Percentiles rank a stretch among this genome's conserved stretches.
Evolutionary conservation across 2,797 vertebrate genomes (phyloP).

Genomic region (Triplophysa yarkandensis): DNA sequence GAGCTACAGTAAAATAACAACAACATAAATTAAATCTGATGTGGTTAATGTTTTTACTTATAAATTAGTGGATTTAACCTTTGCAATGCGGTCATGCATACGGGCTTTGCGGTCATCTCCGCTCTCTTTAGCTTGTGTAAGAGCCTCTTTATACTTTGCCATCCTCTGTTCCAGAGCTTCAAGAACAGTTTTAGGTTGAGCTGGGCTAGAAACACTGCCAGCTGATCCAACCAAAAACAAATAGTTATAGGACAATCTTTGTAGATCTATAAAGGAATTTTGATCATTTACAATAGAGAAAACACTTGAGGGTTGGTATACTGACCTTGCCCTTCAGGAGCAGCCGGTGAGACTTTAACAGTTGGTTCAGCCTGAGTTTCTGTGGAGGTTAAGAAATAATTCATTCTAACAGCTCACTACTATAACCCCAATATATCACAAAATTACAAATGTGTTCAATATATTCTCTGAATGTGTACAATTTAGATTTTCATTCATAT

Average conservation of each 20-base stretch:
- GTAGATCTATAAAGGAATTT: neutral
- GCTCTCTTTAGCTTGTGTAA: conserved; percentile 83
- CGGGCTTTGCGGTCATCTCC: conserved; percentile 91
- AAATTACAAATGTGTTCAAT: neutral
- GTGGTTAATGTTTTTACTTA: neutral
- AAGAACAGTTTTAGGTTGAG: conserved; percentile 79
- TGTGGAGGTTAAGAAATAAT: conserved; percentile 1
- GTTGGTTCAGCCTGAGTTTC: conserved; percentile 50
- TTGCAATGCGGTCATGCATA: conserved; percentile 94
- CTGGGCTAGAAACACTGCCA: conserved; percentile 38
- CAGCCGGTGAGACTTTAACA: conserved; percentile 39
- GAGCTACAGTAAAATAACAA: too few relatives aligned
- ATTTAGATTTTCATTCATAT: neutral
- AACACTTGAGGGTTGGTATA: neutral
- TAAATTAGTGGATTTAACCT: conserved; percentile 78
- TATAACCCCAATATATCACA: neutral
- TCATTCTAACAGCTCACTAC: neutral
- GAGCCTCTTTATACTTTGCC: conserved; percentile 85
- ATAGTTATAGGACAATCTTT: neutral
- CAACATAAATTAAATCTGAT: too few relatives aligned
- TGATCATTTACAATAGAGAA: conserved; percentile 13
- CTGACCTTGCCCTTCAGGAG: conserved; percentile 63
- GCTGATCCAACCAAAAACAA: neutral
- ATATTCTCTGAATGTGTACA: neutral
- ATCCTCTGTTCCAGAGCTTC: conserved; percentile 90